Base-by-base conservation (phyloP, 2,888 invertebrate species). In the Eremobia ochroleuca region DNA sequence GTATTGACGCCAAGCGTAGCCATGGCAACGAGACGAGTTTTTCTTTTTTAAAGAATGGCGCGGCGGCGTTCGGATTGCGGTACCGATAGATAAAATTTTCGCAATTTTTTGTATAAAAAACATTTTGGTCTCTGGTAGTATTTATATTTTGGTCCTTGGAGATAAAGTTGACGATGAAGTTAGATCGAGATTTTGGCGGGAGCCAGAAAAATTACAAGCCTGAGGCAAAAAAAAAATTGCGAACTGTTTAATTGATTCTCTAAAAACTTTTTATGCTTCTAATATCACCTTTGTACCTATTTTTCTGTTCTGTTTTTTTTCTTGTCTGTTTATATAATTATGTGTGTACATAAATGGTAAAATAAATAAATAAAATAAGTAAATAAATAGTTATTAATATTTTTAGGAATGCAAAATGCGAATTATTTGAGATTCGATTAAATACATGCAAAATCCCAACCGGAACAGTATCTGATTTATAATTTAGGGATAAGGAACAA, bases 1-100 rank as follows among this genome's bases (percentile, higher is more conserved):
- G 71, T 79, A 67, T 79, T 70, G 58, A 68, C 58, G 72, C 67
- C 73, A 77, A 78, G 43, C 83, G 72, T 78, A n/a, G 58, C 68
- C 52, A 61, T 65, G 69, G 76, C 79, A 87, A 85, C 88, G 91
- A 81, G 86, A 86, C 34, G 52, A 34, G 31, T 40, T 52, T 66
- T 76, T 34, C 71, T 77, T 84, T 82, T 81, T 68, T 59, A 31
- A 73, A 81, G 66, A 81, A 25, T 61, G 37, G 69, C 66, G 76
- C 15, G 69, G n/a, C n/a, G 15, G 25, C 15, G 66, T 70, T 55
- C 61, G 25, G 46, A 58, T 34, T 49, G 18, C 46, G 40, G 43
- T 3, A 25, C 31, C 18, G n/a, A 46, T 31, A 34, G 31, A 69
- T 43, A 49, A 2, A 18, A 25, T 6, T 4, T 25, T 55, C 3